phyloP scores from a whole-genome alignment of 2,888 invertebrate genomes.

The Arrhopalites spinosus region DNA sequence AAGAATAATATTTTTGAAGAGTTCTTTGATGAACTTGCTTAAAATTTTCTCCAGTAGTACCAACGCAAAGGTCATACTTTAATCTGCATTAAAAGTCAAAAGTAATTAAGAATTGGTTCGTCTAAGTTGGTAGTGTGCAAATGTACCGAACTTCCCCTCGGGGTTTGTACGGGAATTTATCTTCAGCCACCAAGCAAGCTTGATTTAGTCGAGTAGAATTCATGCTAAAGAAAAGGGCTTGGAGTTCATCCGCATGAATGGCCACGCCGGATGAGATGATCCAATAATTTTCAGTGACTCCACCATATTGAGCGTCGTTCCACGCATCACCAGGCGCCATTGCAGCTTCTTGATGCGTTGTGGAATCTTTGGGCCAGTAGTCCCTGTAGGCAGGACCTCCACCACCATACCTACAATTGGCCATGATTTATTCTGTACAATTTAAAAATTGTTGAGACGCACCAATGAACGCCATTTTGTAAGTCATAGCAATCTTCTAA shows the following conservation, averaged over 20 bases:
- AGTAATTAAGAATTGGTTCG: too few species aligned
- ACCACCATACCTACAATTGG: too few species aligned
- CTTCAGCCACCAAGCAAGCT: slow-evolving; percentile 40
- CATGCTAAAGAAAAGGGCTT: slow-evolving; percentile 47
- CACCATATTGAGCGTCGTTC: too few species aligned
- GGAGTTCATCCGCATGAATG: slow-evolving; percentile 45
- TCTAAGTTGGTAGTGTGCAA: too few species aligned
- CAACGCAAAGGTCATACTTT: slow-evolving; percentile 40
- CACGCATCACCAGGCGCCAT: background rate
- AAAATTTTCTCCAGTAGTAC: slow-evolving; percentile 34
- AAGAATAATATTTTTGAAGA: slow-evolving; percentile 22
- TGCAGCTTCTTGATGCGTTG: slow-evolving; percentile 37
- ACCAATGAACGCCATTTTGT: slow-evolving; percentile 41
- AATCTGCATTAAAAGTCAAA: slow-evolving; percentile 13
- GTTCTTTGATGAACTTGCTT: slow-evolving; percentile 37
- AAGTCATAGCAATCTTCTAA: slow-evolving; percentile 51
- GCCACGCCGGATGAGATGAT: slow-evolving; percentile 47
- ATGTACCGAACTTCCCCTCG: background rate
- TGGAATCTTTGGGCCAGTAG: slow-evolving; percentile 15
- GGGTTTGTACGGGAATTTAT: slow-evolving; percentile 29
- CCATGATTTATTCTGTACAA: too few species aligned
- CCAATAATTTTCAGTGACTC: slow-evolving; percentile 40
- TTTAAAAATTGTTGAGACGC: too few species aligned
- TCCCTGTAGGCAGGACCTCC: too few species aligned
- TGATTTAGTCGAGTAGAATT: slow-evolving; percentile 30